phyloP scores from a whole-genome alignment of 2,113 vertebrate genomes.

The Fulmarus glacialis region DNA sequence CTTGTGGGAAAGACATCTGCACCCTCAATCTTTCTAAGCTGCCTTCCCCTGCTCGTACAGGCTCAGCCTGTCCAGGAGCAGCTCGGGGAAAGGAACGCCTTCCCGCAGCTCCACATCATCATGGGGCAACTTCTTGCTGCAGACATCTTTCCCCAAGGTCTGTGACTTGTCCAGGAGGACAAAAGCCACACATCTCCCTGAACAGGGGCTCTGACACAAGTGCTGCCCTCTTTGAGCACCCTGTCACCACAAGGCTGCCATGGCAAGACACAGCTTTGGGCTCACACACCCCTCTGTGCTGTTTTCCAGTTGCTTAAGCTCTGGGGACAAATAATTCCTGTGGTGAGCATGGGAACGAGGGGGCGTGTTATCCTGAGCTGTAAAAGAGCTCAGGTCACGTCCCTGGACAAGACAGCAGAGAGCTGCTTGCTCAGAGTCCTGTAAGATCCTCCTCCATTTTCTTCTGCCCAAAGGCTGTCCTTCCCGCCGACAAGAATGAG shows the following conservation, averaged over 20 bases:
- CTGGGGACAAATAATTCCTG: neutral
- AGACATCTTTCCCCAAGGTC: neutral
- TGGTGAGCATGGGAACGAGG: neutral
- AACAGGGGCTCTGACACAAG: neutral
- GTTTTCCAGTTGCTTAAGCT: neutral
- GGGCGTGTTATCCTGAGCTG: neutral
- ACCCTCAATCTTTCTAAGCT: neutral
- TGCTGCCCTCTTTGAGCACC: neutral
- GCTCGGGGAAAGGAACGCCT: neutral
- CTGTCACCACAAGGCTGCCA: neutral
- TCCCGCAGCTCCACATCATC: neutral
- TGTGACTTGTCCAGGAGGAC: neutral
- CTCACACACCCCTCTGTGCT: neutral
- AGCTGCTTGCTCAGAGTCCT: conserved; percentile 7
- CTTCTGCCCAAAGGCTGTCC: conserved; percentile 67
- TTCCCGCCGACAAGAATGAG: conserved; percentile 63
- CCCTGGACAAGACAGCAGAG: neutral
- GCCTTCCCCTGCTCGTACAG: neutral
- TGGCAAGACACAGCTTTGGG: neutral
- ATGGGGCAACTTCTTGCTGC: neutral
- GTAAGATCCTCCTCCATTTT: conserved; percentile 47
- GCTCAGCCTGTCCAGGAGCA: neutral
- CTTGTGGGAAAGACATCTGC: neutral
- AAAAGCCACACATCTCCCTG: neutral
- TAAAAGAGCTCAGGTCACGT: neutral